Percentiles rank a stretch among this genome's conserved stretches.
phyloP scores from a whole-genome alignment of 2,797 vertebrate species.

The Liparis tanakae region DNA sequence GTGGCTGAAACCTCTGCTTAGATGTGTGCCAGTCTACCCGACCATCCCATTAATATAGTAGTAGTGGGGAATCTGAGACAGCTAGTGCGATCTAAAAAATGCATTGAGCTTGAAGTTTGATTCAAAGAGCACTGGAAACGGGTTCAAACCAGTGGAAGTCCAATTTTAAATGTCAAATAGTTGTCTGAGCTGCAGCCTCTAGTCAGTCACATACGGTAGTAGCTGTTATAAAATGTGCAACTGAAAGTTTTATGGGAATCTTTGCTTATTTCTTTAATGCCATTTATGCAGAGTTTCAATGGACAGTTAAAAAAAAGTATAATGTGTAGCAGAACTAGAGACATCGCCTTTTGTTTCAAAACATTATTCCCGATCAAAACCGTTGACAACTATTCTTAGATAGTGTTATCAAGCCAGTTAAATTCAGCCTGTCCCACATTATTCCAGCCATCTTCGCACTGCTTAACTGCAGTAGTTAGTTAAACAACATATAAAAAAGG shows the following conservation, averaged over 20 bases:
- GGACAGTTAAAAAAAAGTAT: not conserved
- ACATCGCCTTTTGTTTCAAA: not conserved
- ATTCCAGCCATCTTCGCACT: not conserved
- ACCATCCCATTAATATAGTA: not conserved
- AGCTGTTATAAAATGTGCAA: not conserved
- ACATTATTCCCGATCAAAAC: not conserved
- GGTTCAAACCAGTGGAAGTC: constrained; percentile 7
- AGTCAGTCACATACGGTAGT: constrained; percentile 25
- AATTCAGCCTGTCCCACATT: not conserved
- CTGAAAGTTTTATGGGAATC: not conserved
- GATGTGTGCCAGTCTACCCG: not conserved
- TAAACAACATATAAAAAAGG: not conserved
- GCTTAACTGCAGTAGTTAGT: not conserved
- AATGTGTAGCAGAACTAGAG: not conserved
- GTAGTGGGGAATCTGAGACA: constrained; percentile 9
- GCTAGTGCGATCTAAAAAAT: constrained; percentile 6
- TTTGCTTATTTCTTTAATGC: constrained; percentile 3
- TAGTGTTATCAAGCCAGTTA: not conserved
- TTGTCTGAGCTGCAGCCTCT: constrained; percentile 29
- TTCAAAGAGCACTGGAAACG: constrained; percentile 17
- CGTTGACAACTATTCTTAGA: not conserved
- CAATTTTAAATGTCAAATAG: constrained; percentile 29
- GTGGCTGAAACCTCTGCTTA: constrained; percentile 20
- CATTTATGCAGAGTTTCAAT: not conserved
- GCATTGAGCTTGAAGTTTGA: not conserved